phyloP scores from a whole-genome alignment of 1,140 invertebrate species.

The Drosophila lacteicornis region DNA sequence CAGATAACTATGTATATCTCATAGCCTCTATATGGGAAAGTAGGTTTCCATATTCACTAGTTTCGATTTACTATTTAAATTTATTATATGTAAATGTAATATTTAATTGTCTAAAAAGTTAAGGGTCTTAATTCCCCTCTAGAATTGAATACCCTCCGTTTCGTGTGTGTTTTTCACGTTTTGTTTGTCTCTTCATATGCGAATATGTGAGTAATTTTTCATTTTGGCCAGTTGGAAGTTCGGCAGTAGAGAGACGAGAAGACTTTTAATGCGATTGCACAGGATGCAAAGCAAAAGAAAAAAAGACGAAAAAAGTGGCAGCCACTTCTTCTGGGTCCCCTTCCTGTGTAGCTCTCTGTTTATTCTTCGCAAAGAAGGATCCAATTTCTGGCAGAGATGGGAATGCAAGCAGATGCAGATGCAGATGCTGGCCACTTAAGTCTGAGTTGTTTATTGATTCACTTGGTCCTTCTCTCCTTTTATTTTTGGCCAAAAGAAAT shows the following conservation, averaged over 20 bases:
- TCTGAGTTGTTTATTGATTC: conserved; percentile 31
- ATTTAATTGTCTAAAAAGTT: too few relatives aligned
- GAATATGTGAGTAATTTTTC: conserved; percentile 22
- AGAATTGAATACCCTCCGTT: background rate
- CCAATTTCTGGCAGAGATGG: background rate
- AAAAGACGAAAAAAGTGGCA: background rate
- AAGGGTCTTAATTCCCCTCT: too few relatives aligned
- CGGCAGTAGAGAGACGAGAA: too few relatives aligned
- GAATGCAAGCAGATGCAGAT: conserved; percentile 8
- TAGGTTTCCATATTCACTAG: too few relatives aligned
- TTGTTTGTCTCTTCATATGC: conserved; percentile 1
- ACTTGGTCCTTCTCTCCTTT: background rate
- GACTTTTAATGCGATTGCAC: conserved; percentile 28
- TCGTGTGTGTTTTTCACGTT: too few relatives aligned
- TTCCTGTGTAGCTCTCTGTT: background rate
- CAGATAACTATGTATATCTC: too few relatives aligned
- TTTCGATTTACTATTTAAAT: too few relatives aligned
- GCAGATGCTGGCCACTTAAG: conserved; percentile 19
- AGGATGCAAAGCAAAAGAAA: conserved; percentile 5
- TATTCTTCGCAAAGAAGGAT: background rate
- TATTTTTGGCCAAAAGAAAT: conserved; percentile 5
- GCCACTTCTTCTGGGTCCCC: background rate
- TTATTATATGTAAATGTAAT: too few relatives aligned
- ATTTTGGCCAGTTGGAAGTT: conserved; percentile 4
- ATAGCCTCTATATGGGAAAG: too few relatives aligned